Evolutionary conservation across 2,113 vertebrate species (phyloP).

Genomic region (Argyrosomus japonicus): DNA sequence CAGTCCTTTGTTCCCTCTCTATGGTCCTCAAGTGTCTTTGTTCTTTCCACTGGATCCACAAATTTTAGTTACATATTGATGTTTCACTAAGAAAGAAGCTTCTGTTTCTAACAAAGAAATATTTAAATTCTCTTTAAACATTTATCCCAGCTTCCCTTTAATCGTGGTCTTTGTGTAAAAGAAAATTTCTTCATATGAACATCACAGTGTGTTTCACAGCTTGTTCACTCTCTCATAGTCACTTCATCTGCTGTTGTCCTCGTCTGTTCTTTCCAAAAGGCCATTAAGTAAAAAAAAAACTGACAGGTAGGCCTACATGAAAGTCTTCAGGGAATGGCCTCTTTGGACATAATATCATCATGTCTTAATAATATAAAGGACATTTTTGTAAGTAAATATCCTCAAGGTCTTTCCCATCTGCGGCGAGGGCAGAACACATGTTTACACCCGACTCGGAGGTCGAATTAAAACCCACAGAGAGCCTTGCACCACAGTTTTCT

Average conservation of each 20-base stretch:
- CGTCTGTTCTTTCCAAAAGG: neutral
- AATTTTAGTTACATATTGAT: neutral
- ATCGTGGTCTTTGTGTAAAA: neutral
- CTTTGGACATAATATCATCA: neutral
- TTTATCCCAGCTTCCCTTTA: neutral
- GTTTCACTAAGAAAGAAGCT: neutral
- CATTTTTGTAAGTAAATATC: constrained; percentile 11
- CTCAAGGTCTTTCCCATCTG: constrained; percentile 23
- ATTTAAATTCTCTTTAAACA: neutral
- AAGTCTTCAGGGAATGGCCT: neutral
- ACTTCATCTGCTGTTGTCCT: neutral
- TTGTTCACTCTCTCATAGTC: neutral
- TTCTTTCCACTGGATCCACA: constrained; percentile 11
- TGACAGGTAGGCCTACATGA: neutral
- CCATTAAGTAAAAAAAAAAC: neutral
- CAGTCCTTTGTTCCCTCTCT: neutral
- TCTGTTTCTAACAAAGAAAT: neutral
- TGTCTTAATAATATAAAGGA: neutral
- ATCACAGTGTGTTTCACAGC: constrained; percentile 1
- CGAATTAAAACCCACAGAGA: neutral
- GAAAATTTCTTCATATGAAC: neutral
- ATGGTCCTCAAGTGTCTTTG: neutral
- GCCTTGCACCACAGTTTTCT: neutral
- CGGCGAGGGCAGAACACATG: constrained; percentile 6
- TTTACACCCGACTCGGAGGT: neutral